Base-by-base conservation (phyloP, 1,140 invertebrate species). In the Aleiodes sp. region DNA sequence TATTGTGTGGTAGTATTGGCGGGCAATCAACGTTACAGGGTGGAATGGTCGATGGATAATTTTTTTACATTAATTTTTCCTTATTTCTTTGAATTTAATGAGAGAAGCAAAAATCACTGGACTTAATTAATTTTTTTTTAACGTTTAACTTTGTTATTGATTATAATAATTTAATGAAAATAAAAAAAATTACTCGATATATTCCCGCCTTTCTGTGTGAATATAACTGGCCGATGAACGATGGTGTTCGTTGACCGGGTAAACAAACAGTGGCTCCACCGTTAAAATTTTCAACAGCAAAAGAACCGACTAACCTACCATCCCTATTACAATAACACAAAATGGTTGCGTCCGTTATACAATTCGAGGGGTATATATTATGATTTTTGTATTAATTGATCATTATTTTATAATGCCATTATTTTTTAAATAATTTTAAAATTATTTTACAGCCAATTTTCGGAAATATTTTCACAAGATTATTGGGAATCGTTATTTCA, bases 261-360 rank as follows among this genome's bases (percentile, higher is more conserved):
- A 64, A 59, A 70, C 43, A 57, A 70, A 64, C 52, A 24, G 37
- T 59, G 56, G 52, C 46, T 59, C 31, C 64, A 62, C 46, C 57
- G 35, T 59, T 24, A 68, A n/a, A n/a, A n/a, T n/a, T n/a, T n/a
- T n/a, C 57, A 65, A 46, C 69, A 67, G 28, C 26, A 16, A 16
- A 56, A 35, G 35, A n/a, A 21, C 56, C 61, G 70, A 7, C 31
- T 65, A 65, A 70, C 73, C 73, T 69, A 75, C 76, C 78, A 74
- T 73, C 77, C 80, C 76, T 71, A 70, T 68, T n/a, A n/a, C n/a
- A n/a, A n/a, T n/a, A n/a, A 68, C 26, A 33, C 73, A 76, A 76
- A 81, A 80, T 80, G 80, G 81, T 78, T 79, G 82, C 79, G 66
- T 70, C 79, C 78, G n/a, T n/a, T n/a, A n/a, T n/a, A n/a, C n/a